Base-by-base conservation (phyloP, 2,113 vertebrate genomes). In the Hystrix cristata region DNA sequence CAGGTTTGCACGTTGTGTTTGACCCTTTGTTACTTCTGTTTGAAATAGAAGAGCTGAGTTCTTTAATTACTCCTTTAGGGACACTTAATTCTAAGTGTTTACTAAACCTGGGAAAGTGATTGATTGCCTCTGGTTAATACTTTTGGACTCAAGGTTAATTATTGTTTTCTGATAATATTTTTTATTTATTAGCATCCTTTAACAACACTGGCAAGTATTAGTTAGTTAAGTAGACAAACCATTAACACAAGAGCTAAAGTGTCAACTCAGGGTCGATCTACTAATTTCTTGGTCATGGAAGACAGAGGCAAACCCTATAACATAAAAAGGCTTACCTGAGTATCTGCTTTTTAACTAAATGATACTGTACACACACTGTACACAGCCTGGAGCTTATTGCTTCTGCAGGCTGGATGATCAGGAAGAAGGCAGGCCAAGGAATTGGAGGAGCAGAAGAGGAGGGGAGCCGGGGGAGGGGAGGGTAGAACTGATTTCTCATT, bases 31-130 rank as follows among this genome's bases (percentile, higher is more conserved):
- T 80, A 38, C 51, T 80, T 69, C 38, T 76, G 16, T 89, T 87
- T 90, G 91, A 81, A 93, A 94, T 15, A 95, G 72, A 95, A 80
- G 3, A 91, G 94, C 62, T 60, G 57, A 89, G 57, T 96, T 93
- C 86, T 80, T 94, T 97, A 96, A 97, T 97, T 97, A 84, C 59
- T 81, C 90, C 96, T 95, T 96, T n/a, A 64, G 91, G 97, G 69
- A 93, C 51, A 60, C 69, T 87, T 97, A 96, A 97, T 90, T 82
- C 74, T 91, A 96, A 97, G 74, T 90, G 95, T 97, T 97, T 97
- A 55, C 91, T 93, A 95, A 98, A 89, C 74, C 81, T 89, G 69
- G 72, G 51, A 85, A 97, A 95, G 86, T 84, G 95, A 98, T 87
- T 95, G 96, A 95, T 89, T 94, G 93, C 84, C 71, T 81, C 93